These are phyloP conservation scores for Bergia puertoricense DNA, from an alignment of 92 coral and sea anemone genomes.

Conservation along the genomic window DNA sequence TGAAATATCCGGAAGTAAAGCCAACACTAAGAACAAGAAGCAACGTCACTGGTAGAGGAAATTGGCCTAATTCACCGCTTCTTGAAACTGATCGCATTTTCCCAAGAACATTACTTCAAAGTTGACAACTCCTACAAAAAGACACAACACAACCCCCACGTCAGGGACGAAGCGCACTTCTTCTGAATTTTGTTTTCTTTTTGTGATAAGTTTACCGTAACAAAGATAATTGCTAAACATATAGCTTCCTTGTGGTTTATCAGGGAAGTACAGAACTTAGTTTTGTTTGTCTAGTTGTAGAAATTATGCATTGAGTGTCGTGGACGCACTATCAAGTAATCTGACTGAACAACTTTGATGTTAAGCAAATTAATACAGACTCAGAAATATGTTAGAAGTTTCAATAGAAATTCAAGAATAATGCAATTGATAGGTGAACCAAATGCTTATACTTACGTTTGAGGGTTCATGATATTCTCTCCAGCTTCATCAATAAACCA, in stretches of 20 bases:
- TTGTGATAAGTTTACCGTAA: too few relatives aligned
- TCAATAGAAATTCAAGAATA: background rate
- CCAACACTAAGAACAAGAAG: slow-evolving; percentile 4
- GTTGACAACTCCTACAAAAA: slow-evolving; percentile 11
- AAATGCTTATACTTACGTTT: slow-evolving; percentile 19
- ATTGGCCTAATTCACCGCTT: slow-evolving; percentile 9
- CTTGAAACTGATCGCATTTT: slow-evolving; percentile 32
- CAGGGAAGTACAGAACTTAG: too few relatives aligned
- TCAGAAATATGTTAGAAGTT: background rate
- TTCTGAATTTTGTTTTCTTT: background rate
- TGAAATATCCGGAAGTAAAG: slow-evolving; percentile 20
- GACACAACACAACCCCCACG: background rate
- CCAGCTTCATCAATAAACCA: background rate
- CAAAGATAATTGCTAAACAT: background rate
- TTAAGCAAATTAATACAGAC: background rate
- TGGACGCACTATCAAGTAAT: background rate
- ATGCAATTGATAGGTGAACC: background rate
- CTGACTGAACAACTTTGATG: background rate
- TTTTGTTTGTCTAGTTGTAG: background rate
- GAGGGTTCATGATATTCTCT: background rate
- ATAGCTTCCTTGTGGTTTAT: background rate
- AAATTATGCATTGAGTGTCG: background rate
- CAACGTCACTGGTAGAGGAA: background rate
- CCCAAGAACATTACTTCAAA: slow-evolving; percentile 37
- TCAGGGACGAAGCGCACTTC: background rate